These are phyloP conservation scores for Gasteruption jaculator DNA, from an alignment of 2,888 invertebrate genomes.

Conservation along the genomic window DNA sequence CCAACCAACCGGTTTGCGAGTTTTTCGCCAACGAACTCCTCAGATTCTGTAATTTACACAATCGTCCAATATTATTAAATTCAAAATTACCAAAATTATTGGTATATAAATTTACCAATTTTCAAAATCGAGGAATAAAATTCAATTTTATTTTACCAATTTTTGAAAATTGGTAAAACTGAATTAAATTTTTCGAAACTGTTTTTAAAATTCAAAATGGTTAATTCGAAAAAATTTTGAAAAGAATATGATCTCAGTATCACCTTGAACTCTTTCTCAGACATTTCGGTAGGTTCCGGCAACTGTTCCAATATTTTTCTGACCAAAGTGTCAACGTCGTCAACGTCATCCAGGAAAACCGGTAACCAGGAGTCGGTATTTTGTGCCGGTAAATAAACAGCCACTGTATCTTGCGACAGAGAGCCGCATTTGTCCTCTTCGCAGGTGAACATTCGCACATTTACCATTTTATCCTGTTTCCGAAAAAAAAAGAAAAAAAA, in stretches of 20 bases:
- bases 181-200: too few species aligned
- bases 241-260: slow-evolving; percentile 39
- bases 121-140: slow-evolving; percentile 14
- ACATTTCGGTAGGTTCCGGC: slow-evolving; percentile 60
- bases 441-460: slow-evolving; percentile 30
- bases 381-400: slow-evolving; percentile 33
- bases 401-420: slow-evolving; percentile 26
- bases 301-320: slow-evolving; percentile 58
- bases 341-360: slow-evolving; percentile 30
- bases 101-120: slow-evolving; percentile 13
- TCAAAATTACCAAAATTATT: too few species aligned
- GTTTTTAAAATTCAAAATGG: too few species aligned
- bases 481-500: slow-evolving; percentile 37
- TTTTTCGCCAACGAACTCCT: too few species aligned
- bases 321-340: slow-evolving; percentile 57
- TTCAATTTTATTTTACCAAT: not conserved
- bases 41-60: too few species aligned
- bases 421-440: slow-evolving; percentile 26
- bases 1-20: slow-evolving; percentile 52
- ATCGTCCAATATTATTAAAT: too few species aligned
- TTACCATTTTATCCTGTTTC: slow-evolving; percentile 41
- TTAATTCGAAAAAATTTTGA: too few species aligned
- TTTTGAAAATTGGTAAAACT: too few species aligned
- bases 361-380: slow-evolving; percentile 42
- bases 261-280: slow-evolving; percentile 60